phyloP scores from a whole-genome alignment of 2,113 vertebrate species.

The Clupea harengus region DNA sequence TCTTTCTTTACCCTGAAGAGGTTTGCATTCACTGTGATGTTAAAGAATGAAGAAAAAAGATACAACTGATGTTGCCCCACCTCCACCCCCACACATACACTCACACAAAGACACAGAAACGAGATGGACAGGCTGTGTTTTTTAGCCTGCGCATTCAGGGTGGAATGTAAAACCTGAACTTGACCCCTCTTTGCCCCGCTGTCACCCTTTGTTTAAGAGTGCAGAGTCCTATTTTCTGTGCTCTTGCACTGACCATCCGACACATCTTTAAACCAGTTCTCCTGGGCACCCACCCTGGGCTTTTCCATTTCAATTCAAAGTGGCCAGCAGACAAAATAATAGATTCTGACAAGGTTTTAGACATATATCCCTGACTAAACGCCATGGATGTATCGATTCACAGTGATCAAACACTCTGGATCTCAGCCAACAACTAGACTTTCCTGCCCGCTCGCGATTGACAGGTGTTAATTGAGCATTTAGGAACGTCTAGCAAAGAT shows the following conservation, averaged over 20 bases:
- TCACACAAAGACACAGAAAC: not conserved
- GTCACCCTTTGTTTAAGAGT: not conserved
- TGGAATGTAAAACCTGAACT: constrained; percentile 16
- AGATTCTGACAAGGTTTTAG: constrained; percentile 1
- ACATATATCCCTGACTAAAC: not conserved
- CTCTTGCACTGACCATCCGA: constrained; percentile 21
- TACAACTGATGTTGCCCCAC: not conserved
- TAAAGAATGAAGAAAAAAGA: not conserved
- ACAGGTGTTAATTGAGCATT: not conserved
- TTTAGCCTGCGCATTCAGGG: not conserved
- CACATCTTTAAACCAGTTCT: constrained; percentile 19
- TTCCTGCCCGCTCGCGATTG: not conserved
- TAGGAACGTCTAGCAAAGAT: not conserved
- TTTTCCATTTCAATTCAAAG: not conserved
- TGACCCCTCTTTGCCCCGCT: constrained; percentile 1
- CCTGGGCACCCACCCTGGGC: not conserved
- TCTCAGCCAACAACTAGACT: not conserved
- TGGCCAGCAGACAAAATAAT: constrained; percentile 13
- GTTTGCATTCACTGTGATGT: not conserved
- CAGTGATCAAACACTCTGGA: not conserved
- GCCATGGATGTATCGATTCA: not conserved
- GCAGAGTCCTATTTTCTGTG: constrained; percentile 13
- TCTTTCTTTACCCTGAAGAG: not conserved
- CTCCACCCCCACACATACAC: not conserved
- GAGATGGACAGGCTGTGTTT: not conserved